Conservation (phyloP, 2,888 invertebrate species). For the Clusia tigrina region DNA sequence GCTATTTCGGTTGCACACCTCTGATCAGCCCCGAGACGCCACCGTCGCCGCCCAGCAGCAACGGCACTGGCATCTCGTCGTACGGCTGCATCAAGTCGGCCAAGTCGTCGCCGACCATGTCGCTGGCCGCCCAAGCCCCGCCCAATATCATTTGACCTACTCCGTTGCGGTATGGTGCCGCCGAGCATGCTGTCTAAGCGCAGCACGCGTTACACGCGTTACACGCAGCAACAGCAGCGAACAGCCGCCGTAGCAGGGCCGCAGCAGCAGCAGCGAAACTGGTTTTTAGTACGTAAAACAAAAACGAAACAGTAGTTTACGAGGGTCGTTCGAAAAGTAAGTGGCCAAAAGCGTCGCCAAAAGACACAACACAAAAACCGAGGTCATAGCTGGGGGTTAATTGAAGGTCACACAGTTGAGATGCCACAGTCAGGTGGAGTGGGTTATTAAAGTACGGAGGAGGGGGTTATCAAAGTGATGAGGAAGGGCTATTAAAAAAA, state of each 20-base stretch:
- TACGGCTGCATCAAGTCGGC: slow-evolving; percentile 62
- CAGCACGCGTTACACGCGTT: neutral
- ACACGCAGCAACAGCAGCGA: neutral
- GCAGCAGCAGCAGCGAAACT: neutral
- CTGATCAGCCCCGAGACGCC: slow-evolving; percentile 61
- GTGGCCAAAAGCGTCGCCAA: too few species aligned
- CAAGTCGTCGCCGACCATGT: slow-evolving; percentile 58
- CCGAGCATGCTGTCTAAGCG: slow-evolving; percentile 57
- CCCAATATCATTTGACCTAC: slow-evolving; percentile 65
- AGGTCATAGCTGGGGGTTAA: too few species aligned
- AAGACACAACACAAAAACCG: too few species aligned
- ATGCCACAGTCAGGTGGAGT: too few species aligned
- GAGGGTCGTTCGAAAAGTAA: too few species aligned
- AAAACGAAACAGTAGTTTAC: neutral
- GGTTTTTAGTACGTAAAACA: neutral
- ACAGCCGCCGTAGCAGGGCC: neutral
- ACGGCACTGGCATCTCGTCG: slow-evolving; percentile 55
- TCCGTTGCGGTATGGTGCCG: slow-evolving; percentile 64
- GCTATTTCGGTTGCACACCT: slow-evolving; percentile 60
- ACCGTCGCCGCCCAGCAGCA: slow-evolving; percentile 63
- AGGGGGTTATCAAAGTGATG: too few species aligned
- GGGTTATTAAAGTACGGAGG: too few species aligned
- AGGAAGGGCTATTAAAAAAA: too few species aligned
- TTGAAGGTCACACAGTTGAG: too few species aligned
- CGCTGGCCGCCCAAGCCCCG: slow-evolving; percentile 49